Evolutionary conservation across 1,140 invertebrate species (phyloP), one percentile per base, ranked within the genome.

Genomic region (Oryctes rhinoceros): DNA sequence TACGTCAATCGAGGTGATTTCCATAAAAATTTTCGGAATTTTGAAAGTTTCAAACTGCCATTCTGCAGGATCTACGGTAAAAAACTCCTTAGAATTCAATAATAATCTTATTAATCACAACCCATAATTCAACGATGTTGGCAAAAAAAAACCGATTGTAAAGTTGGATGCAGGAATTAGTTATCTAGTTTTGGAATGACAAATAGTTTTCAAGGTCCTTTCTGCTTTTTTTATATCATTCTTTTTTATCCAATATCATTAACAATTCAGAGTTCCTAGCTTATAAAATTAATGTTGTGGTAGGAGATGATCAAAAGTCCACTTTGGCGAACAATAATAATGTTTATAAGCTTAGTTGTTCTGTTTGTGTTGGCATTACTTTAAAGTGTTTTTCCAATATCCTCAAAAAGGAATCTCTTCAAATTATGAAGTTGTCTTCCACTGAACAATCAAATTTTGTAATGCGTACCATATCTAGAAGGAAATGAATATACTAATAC

Each of bases 191-290:
- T 24, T 30, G 11, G 53, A 62, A n/a, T 62, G 53, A 71, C 65
- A 71, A 71, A 71, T 71, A 71, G 65, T 71, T 71, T 71, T 7
- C 65, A 71, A 71, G 65, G 65, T 71, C 24, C 65, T 71, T 35
- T 71, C 20, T 59, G 53, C 3, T 7, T 20, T 71, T 71, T 71
- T 71, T 71, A 5, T 71, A 5, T 71, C 3, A 10, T 71, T 71
- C 7, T 24, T 24, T 71, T 71, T 35, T 71, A n/a, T 18, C 13
- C 6, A 44, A 44, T 44, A 44, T 44, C 15, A 59, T 59, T 18
- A 59, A 3, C 18, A 18, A 59, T 59, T 59, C n/a, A 59, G 15
- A 59, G 53, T 18, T 59, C 13, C 15, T 59, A 59, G 53, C 18
- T 59, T 59, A 59, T 18, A 59, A 59, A 59, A 18, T n/a, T 59